Conservation (phyloP, 2,888 invertebrate species). For the Hetaerina titia region DNA sequence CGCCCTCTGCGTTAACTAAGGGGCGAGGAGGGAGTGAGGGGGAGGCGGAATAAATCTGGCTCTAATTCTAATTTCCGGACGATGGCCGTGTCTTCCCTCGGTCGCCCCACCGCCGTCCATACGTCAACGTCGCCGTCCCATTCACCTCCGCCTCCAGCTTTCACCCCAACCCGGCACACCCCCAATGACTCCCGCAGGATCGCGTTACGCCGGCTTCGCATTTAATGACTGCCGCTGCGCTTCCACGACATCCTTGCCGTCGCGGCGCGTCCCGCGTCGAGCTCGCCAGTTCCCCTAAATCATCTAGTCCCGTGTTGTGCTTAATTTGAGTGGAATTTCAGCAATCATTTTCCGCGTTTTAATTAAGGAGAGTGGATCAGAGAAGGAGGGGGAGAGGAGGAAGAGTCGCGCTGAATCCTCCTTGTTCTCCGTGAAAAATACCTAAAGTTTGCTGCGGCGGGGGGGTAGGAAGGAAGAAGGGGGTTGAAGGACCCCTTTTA, state of each 20-base stretch:
- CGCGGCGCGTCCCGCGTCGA: too few species aligned
- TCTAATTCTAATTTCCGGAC: conserved; percentile 11
- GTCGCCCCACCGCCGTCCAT: neutral
- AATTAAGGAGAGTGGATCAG: conserved; percentile 35
- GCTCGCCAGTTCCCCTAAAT: neutral
- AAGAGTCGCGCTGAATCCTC: neutral
- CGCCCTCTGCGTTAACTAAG: neutral
- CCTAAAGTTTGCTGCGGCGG: neutral
- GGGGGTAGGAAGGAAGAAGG: too few species aligned
- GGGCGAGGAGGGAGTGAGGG: neutral
- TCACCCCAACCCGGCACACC: neutral
- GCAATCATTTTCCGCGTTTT: conserved; percentile 11
- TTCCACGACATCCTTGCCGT: too few species aligned
- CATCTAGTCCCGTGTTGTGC: conserved; percentile 32
- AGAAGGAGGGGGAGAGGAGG: neutral
- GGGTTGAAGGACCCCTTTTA: neutral
- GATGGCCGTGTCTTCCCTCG: neutral
- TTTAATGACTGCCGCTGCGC: neutral
- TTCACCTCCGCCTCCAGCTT: neutral
- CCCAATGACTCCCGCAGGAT: neutral
- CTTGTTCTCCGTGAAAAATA: conserved; percentile 18
- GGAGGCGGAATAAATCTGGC: neutral
- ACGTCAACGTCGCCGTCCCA: neutral
- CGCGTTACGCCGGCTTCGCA: neutral
- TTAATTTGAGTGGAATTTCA: conserved; percentile 23